Percentiles rank a stretch among this genome's conserved stretches.
Conservation (phyloP, 2,113 vertebrate species). For the Astur gentilis region DNA sequence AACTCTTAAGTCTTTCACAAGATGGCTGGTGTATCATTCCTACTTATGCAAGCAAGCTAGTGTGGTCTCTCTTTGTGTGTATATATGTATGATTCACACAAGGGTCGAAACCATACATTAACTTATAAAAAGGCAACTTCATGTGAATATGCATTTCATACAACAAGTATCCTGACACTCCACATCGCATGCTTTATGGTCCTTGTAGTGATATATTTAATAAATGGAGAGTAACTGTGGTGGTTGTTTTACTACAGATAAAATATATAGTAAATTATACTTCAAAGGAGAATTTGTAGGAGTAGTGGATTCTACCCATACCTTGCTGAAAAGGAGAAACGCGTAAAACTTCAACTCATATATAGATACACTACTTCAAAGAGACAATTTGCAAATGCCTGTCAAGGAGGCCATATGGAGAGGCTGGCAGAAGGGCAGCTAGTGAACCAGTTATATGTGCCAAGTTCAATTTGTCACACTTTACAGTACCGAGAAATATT, state of each 20-base stretch:
- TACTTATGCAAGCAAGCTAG: background rate
- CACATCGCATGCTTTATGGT: rapidly evolving
- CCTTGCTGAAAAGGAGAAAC: background rate
- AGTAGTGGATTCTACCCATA: background rate
- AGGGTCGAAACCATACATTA: background rate
- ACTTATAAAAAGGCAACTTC: background rate
- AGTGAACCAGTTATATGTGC: conserved; percentile 62
- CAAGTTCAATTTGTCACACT: conserved; percentile 55
- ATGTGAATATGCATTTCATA: background rate
- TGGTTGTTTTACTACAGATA: background rate
- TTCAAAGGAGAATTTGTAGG: background rate
- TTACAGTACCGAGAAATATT: background rate
- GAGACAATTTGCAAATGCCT: conserved; percentile 15
- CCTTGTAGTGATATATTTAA: background rate
- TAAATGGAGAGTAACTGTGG: background rate
- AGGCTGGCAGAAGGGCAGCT: conserved; percentile 61
- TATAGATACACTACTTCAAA: background rate
- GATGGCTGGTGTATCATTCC: background rate
- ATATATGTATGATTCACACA: background rate
- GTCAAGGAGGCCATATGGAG: conserved; percentile 48
- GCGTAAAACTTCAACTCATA: background rate
- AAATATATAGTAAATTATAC: background rate
- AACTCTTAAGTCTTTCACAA: background rate
- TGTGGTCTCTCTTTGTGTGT: background rate
- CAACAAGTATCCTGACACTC: background rate